Base-by-base conservation (phyloP, 2,113 vertebrate genomes). In the Rhinoderma darwinii region DNA sequence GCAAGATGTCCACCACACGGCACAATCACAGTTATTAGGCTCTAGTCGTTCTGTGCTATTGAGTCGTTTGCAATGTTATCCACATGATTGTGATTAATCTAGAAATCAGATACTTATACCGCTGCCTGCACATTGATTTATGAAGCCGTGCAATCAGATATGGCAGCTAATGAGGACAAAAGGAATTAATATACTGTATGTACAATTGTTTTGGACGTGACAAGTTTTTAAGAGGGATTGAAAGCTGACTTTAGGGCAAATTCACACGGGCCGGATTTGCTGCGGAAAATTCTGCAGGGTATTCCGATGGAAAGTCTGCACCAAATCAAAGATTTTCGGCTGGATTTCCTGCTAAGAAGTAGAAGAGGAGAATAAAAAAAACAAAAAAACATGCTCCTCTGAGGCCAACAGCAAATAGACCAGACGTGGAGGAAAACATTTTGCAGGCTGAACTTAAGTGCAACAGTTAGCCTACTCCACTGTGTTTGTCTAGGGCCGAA, bases 51-150 rank as follows among this genome's bases (percentile, higher is more conserved):
- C 47, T 61, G 5, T 17, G 39, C 39, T 81, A 30, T 41, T 63
- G 78, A 63, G 78, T 81, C 78, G n/a, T 81, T 81, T 22, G 54
- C 54, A 81, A 63, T 61, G 59, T 81, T 61, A 81, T 81, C 54
- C 59, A 25, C 18, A 41, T 27, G 35, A 81, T 63, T 81, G 54
- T 61, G 78, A 61, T 81, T 81, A 81, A 81, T 39, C 54, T 81
- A 20, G 54, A 61, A 63, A 41, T 39, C 47, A 27, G 78, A 81
- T 81, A 77, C 74, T 77, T 77, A 7, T 77, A 77, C 47, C 44
- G 44, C 15, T 12, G 74, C 22, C 78, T 81, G 78, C 54, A 81
- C 63, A 59, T 61, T 81, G 78, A 81, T 56, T 81, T 43, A 43
- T 63, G 44, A 41, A 51, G 44, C 74, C 44, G 43, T 5, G 66